Base-by-base conservation (phyloP, 2,888 invertebrate genomes). In the Limnephilus lunatus region DNA sequence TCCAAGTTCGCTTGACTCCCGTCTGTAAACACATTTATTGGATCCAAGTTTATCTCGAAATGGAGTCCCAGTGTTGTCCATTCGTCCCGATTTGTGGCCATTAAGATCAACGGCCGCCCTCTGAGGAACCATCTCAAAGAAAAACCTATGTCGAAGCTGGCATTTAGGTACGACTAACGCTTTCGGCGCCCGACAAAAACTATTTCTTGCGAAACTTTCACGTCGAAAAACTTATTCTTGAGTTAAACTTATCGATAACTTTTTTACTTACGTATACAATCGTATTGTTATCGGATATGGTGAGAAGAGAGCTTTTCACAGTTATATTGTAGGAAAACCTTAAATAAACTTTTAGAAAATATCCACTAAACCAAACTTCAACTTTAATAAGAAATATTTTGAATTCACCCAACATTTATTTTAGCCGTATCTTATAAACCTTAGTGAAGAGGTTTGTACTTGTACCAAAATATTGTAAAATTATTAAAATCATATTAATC, bases 1-100 rank as follows among this genome's bases (percentile, higher is more conserved):
- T 9, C 68, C 68, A 68, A 15, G 35, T 83, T 35, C 39, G 31
- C 81, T 81, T n/a, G 31, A 35, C 31, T 89, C 25, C 68, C 19
- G 68, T 12, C 88, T 89, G 30, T 35, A 80, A 80, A 81, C 68
- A 89, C 81, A 89, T 89, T 89, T 80, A 19, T 68, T 68, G 2
- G 68, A 68, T 68, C 68, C 15, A 80, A 35, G 81, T 89, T 89
- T 80, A 80, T 89, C 30, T 32, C n/a, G 32, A 35, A 89, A 86
- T 30, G 44, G 87, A 86, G 87, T 91, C 91, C 39, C 32, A 31
- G 19, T 31, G 53, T 44, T 35, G 82, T 88, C 48, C 48, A 48
- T 88, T 88, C 25, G 53, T 91, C 32, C 88, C 88, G 91, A 88
- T 91, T 68, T 91, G 91, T 91, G 91, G 32, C 81, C 44, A 88